These are phyloP conservation scores for Eulemur macaco DNA, from an alignment of 2,113 vertebrate genomes.

Conservation along the genomic window DNA sequence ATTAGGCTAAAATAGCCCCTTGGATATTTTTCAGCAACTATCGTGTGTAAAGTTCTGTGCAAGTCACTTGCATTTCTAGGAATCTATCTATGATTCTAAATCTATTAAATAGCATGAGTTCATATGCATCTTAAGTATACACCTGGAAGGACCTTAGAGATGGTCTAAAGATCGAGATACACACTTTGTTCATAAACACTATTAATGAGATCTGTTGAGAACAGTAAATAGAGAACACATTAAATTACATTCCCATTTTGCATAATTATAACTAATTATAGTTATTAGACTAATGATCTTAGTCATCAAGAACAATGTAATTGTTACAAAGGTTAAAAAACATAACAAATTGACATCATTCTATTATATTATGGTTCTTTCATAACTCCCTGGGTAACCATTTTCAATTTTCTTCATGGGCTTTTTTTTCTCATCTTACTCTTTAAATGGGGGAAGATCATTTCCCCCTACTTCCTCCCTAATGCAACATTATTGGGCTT, in stretches of 20 bases:
- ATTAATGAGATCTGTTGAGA: slow-evolving; percentile 84
- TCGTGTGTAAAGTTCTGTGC: not conserved
- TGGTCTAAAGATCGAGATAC: slow-evolving; percentile 38
- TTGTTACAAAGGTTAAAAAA: slow-evolving; percentile 82
- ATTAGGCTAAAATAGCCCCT: not conserved
- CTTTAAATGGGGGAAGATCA: not conserved
- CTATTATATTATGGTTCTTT: slow-evolving; percentile 52
- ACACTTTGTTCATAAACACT: slow-evolving; percentile 74
- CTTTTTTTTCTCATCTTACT: not conserved
- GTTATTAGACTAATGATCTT: slow-evolving; percentile 86
- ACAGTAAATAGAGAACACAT: slow-evolving; percentile 82
- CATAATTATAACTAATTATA: slow-evolving; percentile 86
- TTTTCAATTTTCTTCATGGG: slow-evolving; percentile 67
- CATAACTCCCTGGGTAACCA: slow-evolving; percentile 60
- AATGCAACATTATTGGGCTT: not conserved
- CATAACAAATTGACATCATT: slow-evolving; percentile 82
- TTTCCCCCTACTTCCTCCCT: not conserved
- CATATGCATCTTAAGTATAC: not conserved
- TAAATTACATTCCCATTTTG: slow-evolving; percentile 85
- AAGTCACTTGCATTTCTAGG: not conserved
- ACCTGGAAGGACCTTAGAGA: slow-evolving; percentile 33
- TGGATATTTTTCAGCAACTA: not conserved
- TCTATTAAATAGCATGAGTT: not conserved
- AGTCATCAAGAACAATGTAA: slow-evolving; percentile 82
- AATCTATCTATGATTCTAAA: not conserved